phyloP scores from a whole-genome alignment of 2,888 invertebrate species.

The Stenoptilia bipunctidactyla region DNA sequence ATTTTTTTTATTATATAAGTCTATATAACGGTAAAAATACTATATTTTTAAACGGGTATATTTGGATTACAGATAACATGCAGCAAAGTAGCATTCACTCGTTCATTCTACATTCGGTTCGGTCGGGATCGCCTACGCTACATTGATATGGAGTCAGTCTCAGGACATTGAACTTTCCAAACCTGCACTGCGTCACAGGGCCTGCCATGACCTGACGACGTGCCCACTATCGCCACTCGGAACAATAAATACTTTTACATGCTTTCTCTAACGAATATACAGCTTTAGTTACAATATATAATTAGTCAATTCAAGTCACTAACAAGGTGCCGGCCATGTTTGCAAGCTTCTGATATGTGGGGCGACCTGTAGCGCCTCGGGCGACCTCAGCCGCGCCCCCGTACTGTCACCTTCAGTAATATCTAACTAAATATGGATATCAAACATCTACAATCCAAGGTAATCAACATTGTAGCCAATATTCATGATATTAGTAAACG shows the following conservation, averaged over 20 bases:
- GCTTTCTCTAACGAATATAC: constrained; percentile 1
- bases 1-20: constrained; percentile 39
- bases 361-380: constrained; percentile 58
- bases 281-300: not conserved
- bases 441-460: no score
- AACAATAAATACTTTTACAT: not conserved
- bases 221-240: constrained; percentile 39
- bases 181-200: constrained; percentile 62
- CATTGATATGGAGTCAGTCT: constrained; percentile 70
- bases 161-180: constrained; percentile 41
- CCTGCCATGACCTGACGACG: constrained; percentile 64
- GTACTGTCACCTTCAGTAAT: constrained; percentile 49
- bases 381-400: constrained; percentile 43
- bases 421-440: constrained; percentile 39
- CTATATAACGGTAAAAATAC: constrained; percentile 18
- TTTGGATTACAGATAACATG: not conserved
- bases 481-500: not conserved
- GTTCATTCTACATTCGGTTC: constrained; percentile 47
- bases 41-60: not conserved
- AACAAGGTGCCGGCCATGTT: constrained; percentile 29
- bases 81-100: constrained; percentile 15
- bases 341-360: constrained; percentile 67
- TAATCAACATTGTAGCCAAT: not conserved
- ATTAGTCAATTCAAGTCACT: not conserved
- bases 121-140: constrained; percentile 27